A percentile compares a stretch with the other conserved stretches of the same genome.
Conservation (phyloP, 2,888 invertebrate species). For the Vannuccia rotundouncinata region DNA sequence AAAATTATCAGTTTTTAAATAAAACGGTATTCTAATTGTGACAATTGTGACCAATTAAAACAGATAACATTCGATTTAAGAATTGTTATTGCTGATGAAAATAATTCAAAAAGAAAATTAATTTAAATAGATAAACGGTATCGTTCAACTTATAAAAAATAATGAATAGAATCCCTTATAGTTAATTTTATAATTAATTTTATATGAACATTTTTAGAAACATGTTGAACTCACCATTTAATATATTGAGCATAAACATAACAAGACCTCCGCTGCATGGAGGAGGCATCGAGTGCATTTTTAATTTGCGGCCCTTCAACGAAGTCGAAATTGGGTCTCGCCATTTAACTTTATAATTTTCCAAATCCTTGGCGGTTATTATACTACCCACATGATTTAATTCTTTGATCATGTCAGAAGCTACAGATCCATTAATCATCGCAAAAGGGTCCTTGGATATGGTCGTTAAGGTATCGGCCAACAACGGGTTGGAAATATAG, state of each 20-base stretch:
- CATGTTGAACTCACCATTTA: constrained; percentile 50
- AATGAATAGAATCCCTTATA: no score
- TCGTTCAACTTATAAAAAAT: no score
- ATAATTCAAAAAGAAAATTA: no score
- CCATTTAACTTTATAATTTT: background rate
- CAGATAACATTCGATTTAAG: no score
- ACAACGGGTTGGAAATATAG: background rate
- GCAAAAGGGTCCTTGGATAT: constrained; percentile 66
- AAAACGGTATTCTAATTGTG: no score
- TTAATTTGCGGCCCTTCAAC: background rate
- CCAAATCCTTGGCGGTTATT: constrained; percentile 25
- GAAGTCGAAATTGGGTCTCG: background rate
- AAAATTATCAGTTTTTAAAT: no score
- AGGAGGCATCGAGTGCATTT: constrained; percentile 44
- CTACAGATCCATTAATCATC: constrained; percentile 70
- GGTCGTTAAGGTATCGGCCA: background rate
- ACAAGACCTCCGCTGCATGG: constrained; percentile 47
- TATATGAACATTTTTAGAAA: no score
- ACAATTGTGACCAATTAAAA: no score
- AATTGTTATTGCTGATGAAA: no score
- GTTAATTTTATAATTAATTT: no score
- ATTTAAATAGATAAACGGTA: no score
- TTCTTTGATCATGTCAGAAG: constrained; percentile 66
- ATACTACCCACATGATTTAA: constrained; percentile 61
- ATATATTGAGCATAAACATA: constrained; percentile 47